Evolutionary conservation across 2,797 vertebrate species (phyloP).

Genomic region (Halcyon chelicuti): DNA sequence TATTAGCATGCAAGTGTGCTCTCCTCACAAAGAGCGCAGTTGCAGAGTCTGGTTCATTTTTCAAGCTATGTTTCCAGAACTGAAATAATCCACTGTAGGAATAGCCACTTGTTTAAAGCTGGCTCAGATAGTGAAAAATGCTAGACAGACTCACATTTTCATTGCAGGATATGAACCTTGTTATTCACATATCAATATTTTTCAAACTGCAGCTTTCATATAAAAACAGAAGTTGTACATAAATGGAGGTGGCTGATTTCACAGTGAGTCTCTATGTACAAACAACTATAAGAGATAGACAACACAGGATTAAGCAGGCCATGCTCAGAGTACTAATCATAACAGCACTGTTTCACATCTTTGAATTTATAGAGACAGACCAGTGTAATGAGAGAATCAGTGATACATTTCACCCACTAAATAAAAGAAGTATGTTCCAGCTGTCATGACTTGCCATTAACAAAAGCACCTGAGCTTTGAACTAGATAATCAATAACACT

Average conservation of each 20-base stretch:
- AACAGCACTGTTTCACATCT: background rate
- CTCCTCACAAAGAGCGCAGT: background rate
- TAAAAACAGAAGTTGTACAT: slow-evolving; percentile 1
- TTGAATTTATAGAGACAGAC: slow-evolving; percentile 14
- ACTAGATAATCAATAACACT: slow-evolving; percentile 22
- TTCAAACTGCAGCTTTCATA: background rate
- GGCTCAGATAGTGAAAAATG: background rate
- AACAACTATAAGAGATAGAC: background rate
- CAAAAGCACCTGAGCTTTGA: slow-evolving; percentile 27
- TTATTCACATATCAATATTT: background rate
- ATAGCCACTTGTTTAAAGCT: background rate
- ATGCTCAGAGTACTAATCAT: background rate
- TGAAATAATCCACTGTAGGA: background rate
- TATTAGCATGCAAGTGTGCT: background rate
- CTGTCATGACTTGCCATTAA: slow-evolving; percentile 31
- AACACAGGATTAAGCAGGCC: background rate
- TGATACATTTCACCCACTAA: slow-evolving; percentile 39
- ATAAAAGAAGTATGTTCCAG: slow-evolving; percentile 54
- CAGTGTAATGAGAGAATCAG: background rate
- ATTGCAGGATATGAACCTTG: background rate
- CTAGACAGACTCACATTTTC: background rate
- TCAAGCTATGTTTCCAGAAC: background rate
- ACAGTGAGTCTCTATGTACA: background rate
- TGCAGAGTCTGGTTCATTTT: background rate
- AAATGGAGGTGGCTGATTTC: background rate